Base-by-base conservation (phyloP, 2,797 vertebrate species). In the Falco cherrug region DNA sequence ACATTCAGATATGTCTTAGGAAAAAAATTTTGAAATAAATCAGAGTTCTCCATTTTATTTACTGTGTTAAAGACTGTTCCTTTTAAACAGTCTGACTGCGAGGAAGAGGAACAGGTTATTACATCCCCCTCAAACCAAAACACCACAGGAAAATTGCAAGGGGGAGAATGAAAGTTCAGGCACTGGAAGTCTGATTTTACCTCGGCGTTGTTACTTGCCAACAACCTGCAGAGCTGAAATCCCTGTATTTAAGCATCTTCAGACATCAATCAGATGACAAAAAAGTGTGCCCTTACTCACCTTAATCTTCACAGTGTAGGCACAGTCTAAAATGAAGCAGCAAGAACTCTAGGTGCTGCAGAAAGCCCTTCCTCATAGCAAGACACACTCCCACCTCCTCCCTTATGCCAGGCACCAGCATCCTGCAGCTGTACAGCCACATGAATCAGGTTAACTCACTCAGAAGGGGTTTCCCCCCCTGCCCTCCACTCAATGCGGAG, bases 391-490 rank as follows among this genome's bases (percentile, higher is more conserved):
- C 61, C 50, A 76, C 29, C 57, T 70, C 68, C 59, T 60, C 48
- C 29, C 47, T 63, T 26, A 31, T 0, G 11, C 33, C 59, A 85
- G 45, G 71, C 51, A 70, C 29, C 37, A 89, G 78, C 59, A 67
- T 19, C 33, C 79, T 83, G 74, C 65, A 68, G 56, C 64, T 81
- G 29, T n/a, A 81, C 35, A 78, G 68, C n/a, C 57, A 60, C 20
- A 19, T 3, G 3, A 68, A 39, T 24, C 47, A 39, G 37, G 43
- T 19, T 71, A 82, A 71, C 26, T 33, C 28, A 41, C 37, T 25
- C 2, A 0, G 25, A 67, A n/a, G 33, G 21, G 4, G 1, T 4
- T n/a, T 59, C 12, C 3, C 25, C 20, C 5, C 19, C 19, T 33
- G 84, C 16, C 15, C 76, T 54, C 50, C 43, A 20, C 16, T 29